A percentile compares a stretch with the other conserved stretches of the same genome.
phyloP scores from a whole-genome alignment of 2,797 vertebrate species.

The Natrix natrix region DNA sequence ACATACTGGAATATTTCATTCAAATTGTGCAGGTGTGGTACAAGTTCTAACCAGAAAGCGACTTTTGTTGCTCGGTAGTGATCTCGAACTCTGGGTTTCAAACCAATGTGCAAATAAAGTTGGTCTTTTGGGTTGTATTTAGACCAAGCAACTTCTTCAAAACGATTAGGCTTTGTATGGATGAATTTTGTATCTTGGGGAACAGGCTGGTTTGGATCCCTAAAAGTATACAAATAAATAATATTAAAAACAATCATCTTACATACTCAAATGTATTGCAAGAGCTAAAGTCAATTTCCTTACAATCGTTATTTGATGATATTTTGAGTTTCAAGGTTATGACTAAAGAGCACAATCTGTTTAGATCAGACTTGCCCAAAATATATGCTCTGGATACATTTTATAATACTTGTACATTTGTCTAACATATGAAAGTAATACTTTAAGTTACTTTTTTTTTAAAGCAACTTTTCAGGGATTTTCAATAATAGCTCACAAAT shows the following conservation, averaged over 20 bases:
- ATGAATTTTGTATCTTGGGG: slow-evolving; percentile 98
- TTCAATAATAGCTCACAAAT: background rate
- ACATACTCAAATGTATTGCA: slow-evolving; percentile 85
- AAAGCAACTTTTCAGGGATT: background rate
- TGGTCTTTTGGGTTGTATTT: slow-evolving; percentile 98
- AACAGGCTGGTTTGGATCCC: slow-evolving; percentile 94
- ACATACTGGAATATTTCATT: slow-evolving; percentile 96
- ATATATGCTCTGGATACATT: slow-evolving; percentile 92
- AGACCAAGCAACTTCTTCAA: slow-evolving; percentile 96
- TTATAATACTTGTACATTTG: slow-evolving; percentile 91
- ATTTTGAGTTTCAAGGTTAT: slow-evolving; percentile 89
- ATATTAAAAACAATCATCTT: slow-evolving; percentile 8
- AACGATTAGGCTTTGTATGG: slow-evolving; percentile 95
- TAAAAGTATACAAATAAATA: slow-evolving; percentile 58
- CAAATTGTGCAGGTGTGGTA: slow-evolving; percentile 93
- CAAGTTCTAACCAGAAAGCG: slow-evolving; percentile 94
- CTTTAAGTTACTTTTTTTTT: too few relatives aligned
- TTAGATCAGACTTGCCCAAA: slow-evolving; percentile 95
- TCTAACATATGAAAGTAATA: slow-evolving; percentile 62
- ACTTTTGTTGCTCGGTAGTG: slow-evolving; percentile 96
- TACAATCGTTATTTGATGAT: slow-evolving; percentile 71
- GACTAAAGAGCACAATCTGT: slow-evolving; percentile 89
- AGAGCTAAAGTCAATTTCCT: slow-evolving; percentile 89
- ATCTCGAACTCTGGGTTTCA: slow-evolving; percentile 92
- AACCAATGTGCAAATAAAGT: slow-evolving; percentile 92